These are phyloP conservation scores for Astatotilapia flaviijosephi DNA, from an alignment of 2,113 vertebrate genomes.

Conservation along the genomic window DNA sequence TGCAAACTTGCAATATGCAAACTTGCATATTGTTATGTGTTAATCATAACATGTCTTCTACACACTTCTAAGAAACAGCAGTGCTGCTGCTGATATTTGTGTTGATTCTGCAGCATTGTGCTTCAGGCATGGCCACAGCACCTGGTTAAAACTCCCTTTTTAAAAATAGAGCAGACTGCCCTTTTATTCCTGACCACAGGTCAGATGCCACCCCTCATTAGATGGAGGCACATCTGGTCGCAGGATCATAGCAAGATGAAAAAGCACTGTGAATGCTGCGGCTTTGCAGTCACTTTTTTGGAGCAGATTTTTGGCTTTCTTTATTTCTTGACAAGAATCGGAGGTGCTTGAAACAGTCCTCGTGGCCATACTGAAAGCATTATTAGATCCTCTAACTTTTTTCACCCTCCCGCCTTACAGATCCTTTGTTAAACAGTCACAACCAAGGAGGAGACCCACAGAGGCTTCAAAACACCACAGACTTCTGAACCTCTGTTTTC, in stretches of 20 bases:
- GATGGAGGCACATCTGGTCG: neutral
- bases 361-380: neutral
- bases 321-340: neutral
- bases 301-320: neutral
- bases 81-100: neutral
- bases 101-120: neutral
- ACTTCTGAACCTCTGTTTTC: neutral
- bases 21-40: neutral
- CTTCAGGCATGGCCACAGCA: neutral
- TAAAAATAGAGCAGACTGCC: constrained; percentile 36
- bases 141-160: constrained; percentile 8
- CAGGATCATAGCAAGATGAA: neutral
- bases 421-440: neutral
- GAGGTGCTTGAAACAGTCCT: neutral
- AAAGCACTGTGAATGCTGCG: neutral
- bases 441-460: neutral
- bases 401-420: neutral
- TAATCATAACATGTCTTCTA: neutral
- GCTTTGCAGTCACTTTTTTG: neutral
- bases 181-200: constrained; percentile 23
- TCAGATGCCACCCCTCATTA: constrained; percentile 36
- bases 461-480: neutral
- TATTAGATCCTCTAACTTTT: neutral
- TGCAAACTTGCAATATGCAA: neutral
- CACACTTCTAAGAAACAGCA: neutral